These are phyloP conservation scores for Mythimna vitellina DNA, from an alignment of 2,888 invertebrate genomes.

Conservation along the genomic window DNA sequence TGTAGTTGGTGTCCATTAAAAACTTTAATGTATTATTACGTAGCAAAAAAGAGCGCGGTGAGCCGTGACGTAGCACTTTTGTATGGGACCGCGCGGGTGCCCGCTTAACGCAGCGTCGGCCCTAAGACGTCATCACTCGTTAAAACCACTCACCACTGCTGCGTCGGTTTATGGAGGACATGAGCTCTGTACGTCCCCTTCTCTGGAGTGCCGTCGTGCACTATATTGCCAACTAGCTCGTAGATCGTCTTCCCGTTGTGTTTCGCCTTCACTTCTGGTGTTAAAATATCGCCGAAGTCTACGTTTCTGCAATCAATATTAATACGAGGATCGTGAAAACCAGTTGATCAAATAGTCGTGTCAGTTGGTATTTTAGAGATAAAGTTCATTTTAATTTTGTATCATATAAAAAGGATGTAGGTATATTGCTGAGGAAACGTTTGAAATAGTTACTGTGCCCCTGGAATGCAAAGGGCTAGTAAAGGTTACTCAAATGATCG, in stretches of 20 bases:
- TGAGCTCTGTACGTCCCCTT: constrained; percentile 99
- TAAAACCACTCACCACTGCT: constrained; percentile 92
- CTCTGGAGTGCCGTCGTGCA: constrained; percentile 99
- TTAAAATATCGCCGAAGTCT: constrained; percentile 98
- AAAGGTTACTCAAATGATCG: too few relatives aligned
- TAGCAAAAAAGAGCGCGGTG: too few relatives aligned
- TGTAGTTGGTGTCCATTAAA: too few relatives aligned
- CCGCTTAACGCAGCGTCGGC: too few relatives aligned
- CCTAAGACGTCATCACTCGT: background rate
- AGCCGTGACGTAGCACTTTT: too few relatives aligned
- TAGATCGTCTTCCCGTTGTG: constrained; percentile 96
- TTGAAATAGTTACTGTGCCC: too few relatives aligned
- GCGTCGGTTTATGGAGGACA: constrained; percentile 96
- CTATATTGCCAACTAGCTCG: constrained; percentile 99
- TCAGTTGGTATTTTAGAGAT: background rate
- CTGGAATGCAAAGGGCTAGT: too few relatives aligned
- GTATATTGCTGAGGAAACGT: too few relatives aligned
- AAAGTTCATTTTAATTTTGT: background rate
- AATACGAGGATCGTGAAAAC: background rate
- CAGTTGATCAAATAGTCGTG: background rate
- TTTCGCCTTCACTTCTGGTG: constrained; percentile 94
- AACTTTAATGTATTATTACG: too few relatives aligned
- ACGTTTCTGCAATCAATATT: constrained; percentile 93
- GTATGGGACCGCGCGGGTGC: too few relatives aligned
- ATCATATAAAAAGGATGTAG: background rate